Base-by-base conservation (phyloP, 1,140 invertebrate species). In the Caenorhabditis inopinata region DNA sequence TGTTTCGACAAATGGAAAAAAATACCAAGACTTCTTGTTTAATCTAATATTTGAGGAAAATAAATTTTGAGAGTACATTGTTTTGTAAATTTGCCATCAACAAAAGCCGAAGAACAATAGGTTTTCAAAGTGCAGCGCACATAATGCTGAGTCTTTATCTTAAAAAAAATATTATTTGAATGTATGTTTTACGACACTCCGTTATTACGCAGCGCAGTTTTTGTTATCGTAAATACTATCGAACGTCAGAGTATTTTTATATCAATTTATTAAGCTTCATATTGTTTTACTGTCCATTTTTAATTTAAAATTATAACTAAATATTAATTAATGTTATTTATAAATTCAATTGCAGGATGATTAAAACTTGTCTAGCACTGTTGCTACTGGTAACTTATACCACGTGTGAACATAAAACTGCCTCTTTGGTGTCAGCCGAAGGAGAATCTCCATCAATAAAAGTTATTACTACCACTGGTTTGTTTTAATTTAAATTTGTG, bases 221-320 rank as follows among this genome's bases (percentile, higher is more conserved):
- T 68, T 29, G 18, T 68, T 68, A 68, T 5, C 58, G 58, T 68
- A 68, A 68, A 68, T 68, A 18, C 58, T 68, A 68, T 21, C 58
- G 58, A 68, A 68, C 58, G 58, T 68, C 58, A 68, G 32, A 68
- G 38, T 68, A 38, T 21, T 68, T 5, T 68, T 68, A 38, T n/a
- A 12, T 32, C 14, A 32, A 4, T 32, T 29, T 32, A 32, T 32
- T 32, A 6, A 32, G 51, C 35, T 3, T 32, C 18, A 1, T 16
- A 7, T 14, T 32, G 27, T 29, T n/a, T 18, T 4, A 16, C 5
- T 7, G 14, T 16, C 18, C 14, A 16, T 47, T 47, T 47, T 47
- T 47, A 47, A 47, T 7, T n/a, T 47, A 4, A 4, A 23, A 23
- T 21, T 23, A 23, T n/a, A 51, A 51, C 48, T 51, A 23, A 4